phyloP scores from a whole-genome alignment of 1,140 invertebrate genomes.

The Hesperophylax magnus region DNA sequence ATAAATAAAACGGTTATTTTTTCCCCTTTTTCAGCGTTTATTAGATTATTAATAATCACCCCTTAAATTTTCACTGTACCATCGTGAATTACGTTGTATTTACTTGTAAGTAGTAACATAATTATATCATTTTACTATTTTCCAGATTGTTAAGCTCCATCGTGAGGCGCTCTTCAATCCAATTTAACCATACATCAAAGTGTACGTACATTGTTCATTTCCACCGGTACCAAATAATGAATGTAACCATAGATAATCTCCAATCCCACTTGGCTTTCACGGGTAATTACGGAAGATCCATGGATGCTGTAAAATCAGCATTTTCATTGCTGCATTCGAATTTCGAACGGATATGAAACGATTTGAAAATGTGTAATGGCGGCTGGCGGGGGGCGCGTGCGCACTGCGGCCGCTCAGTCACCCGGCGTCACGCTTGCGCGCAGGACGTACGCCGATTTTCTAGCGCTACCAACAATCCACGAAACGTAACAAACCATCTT shows the following conservation, averaged over 20 bases:
- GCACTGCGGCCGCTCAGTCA: constrained; percentile 40
- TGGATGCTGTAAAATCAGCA: constrained; percentile 29
- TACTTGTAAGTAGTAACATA: too few species aligned
- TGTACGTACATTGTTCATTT: too few species aligned
- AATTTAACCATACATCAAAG: too few species aligned
- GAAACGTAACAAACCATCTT: neutral
- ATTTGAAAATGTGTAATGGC: constrained; percentile 50
- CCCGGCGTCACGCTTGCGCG: constrained; percentile 32
- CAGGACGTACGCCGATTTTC: constrained; percentile 22
- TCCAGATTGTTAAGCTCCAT: too few species aligned
- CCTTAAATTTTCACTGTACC: too few species aligned
- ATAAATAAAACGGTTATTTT: too few species aligned
- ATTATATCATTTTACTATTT: too few species aligned
- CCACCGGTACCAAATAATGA: constrained; percentile 2
- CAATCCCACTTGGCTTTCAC: constrained; percentile 11
- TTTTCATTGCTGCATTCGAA: constrained; percentile 41
- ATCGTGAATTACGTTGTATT: too few species aligned
- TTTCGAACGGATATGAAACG: constrained; percentile 44
- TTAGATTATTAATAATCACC: too few species aligned
- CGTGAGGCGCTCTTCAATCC: too few species aligned
- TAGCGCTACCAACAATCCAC: neutral
- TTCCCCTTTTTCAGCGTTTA: too few species aligned
- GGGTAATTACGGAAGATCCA: constrained; percentile 23
- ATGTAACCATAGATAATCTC: constrained; percentile 9
- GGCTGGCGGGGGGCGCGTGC: constrained; percentile 44